Percentiles rank a stretch among this genome's conserved stretches.
phyloP scores from a whole-genome alignment of 1,140 invertebrate species.

The Xylocopa sonorina region DNA sequence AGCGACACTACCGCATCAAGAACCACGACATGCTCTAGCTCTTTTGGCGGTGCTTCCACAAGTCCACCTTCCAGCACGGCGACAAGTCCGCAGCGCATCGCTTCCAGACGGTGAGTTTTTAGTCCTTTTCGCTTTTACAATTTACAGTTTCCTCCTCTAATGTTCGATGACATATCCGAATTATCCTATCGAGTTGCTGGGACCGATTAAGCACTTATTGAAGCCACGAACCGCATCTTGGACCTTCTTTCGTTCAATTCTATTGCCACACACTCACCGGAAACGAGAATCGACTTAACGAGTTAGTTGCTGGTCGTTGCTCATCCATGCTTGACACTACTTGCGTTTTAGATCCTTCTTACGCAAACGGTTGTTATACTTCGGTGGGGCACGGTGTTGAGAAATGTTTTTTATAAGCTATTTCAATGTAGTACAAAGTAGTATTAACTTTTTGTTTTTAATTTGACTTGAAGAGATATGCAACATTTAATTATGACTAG shows the following conservation, averaged over 20 bases:
- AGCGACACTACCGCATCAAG: conserved; percentile 65
- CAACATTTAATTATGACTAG: too few relatives aligned
- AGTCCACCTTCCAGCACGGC: conserved; percentile 66
- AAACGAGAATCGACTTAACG: conserved; percentile 51
- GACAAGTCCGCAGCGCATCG: conserved; percentile 63
- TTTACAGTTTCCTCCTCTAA: too few relatives aligned
- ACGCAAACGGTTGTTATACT: conserved; percentile 34
- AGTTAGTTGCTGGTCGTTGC: conserved; percentile 32
- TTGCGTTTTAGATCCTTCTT: conserved; percentile 27
- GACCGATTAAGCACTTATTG: neutral
- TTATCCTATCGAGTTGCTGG: neutral
- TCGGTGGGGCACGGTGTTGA: conserved; percentile 13
- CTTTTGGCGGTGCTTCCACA: conserved; percentile 52
- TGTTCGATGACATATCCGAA: too few relatives aligned
- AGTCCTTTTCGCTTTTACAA: neutral
- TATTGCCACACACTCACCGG: conserved; percentile 41
- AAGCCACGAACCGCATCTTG: neutral
- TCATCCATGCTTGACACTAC: conserved; percentile 42
- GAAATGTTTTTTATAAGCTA: conserved; percentile 30
- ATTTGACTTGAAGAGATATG: neutral
- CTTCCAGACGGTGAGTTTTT: conserved; percentile 57
- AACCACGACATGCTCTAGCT: conserved; percentile 68
- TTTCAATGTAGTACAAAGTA: neutral
- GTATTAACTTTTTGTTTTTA: neutral
- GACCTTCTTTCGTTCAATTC: neutral